phyloP scores from a whole-genome alignment of 2,797 vertebrate species.

The Mus caroli region DNA sequence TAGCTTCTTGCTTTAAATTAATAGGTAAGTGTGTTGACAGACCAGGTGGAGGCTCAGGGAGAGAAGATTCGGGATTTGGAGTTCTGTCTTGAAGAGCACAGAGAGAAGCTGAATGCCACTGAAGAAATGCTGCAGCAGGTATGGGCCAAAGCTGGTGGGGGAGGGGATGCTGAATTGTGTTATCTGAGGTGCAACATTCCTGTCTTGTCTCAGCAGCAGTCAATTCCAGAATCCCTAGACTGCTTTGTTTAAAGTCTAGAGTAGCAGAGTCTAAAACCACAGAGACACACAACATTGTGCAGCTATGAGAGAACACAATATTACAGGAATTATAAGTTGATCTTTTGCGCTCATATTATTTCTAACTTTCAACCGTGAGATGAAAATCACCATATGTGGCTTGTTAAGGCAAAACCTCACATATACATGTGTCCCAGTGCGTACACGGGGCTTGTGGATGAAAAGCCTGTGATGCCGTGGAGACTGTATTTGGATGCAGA shows the following conservation, averaged over 20 bases:
- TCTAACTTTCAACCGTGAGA: not conserved
- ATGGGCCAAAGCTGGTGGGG: not conserved
- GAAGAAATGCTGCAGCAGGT: slow-evolving; percentile 99
- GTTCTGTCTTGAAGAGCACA: slow-evolving; percentile 97
- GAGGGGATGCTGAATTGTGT: not conserved
- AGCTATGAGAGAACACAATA: not conserved
- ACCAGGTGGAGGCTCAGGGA: slow-evolving; percentile 99
- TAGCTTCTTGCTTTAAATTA: not conserved
- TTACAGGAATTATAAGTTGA: not conserved
- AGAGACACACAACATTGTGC: not conserved
- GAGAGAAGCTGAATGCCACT: slow-evolving; percentile 97
- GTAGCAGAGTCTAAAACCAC: slow-evolving; percentile 29
- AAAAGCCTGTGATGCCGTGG: not conserved
- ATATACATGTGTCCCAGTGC: no score
- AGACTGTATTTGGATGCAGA: no score
- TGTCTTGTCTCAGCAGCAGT: not conserved
- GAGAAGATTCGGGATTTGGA: slow-evolving; percentile 99
- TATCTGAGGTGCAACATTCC: not conserved
- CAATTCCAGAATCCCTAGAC: not conserved
- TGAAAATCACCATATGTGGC: not conserved
- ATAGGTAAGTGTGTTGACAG: slow-evolving; percentile 98
- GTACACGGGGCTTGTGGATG: fast-evolving
- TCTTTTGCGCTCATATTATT: not conserved
- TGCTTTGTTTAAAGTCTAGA: slow-evolving; percentile 25
- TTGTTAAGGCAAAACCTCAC: not conserved